A percentile compares a stretch with the other conserved stretches of the same genome.
Conservation (phyloP, 1,140 invertebrate species). For the Panagrolaimus sp. region DNA sequence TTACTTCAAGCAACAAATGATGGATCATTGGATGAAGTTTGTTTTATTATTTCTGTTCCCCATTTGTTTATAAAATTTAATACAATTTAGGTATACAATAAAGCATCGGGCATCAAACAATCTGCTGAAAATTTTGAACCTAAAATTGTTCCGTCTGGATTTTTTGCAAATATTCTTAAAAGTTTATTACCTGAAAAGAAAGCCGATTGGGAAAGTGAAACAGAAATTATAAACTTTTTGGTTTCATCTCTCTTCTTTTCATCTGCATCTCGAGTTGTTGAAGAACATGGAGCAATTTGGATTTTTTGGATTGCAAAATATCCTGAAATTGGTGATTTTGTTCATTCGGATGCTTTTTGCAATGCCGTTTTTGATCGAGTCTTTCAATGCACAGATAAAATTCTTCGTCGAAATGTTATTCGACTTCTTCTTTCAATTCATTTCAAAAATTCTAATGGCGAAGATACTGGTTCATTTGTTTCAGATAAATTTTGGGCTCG, state of each 20-base stretch:
- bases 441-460: background rate
- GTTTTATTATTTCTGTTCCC: no score
- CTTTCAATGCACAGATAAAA: background rate
- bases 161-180: background rate
- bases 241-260: background rate
- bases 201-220: background rate
- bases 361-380: background rate
- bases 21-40: background rate
- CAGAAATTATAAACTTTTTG: background rate
- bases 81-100: background rate
- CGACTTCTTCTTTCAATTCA: background rate
- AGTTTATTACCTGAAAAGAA: conserved; percentile 9
- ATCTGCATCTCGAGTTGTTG: conserved; percentile 2
- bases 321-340: background rate
- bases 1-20: background rate
- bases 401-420: background rate
- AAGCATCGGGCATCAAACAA: background rate
- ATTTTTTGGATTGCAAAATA: background rate
- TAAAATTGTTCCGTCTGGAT: background rate
- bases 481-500: background rate
- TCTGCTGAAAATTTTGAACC: background rate
- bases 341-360: conserved; percentile 6
- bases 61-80: no score
- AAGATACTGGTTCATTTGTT: conserved; percentile 4
- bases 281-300: conserved; percentile 3